Evolutionary conservation across 2,797 vertebrate genomes (phyloP).

Genomic region (Orestias chungarensis): DNA sequence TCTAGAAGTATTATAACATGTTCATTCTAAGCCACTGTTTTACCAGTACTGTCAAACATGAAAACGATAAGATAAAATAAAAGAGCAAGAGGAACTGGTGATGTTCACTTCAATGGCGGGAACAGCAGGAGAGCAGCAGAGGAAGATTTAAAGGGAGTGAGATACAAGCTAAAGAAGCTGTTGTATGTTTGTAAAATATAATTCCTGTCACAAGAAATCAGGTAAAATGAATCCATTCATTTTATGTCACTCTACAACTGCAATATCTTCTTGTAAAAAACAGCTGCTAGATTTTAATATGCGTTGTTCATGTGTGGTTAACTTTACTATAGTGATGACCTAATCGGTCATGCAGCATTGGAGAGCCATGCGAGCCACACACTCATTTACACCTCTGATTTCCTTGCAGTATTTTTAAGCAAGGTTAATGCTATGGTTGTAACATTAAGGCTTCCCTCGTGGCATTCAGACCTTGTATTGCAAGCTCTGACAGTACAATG

Average conservation of each 20-base stretch:
- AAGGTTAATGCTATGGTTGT: slow-evolving; percentile 31
- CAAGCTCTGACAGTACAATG: slow-evolving; percentile 43
- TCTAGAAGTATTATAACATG: slow-evolving; percentile 25
- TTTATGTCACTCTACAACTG: slow-evolving; percentile 42
- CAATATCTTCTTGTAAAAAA: slow-evolving; percentile 23
- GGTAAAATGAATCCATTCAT: slow-evolving; percentile 68
- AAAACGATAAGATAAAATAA: slow-evolving; percentile 25
- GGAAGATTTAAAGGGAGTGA: slow-evolving; percentile 38
- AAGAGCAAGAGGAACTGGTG: slow-evolving; percentile 36
- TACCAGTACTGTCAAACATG: slow-evolving; percentile 37
- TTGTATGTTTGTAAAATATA: slow-evolving; percentile 40
- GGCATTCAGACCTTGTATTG: slow-evolving; percentile 33
- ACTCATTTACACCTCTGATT: slow-evolving; percentile 25
- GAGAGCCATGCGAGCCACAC: slow-evolving; percentile 6
- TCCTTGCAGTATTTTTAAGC: slow-evolving; percentile 25
- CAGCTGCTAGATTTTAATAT: slow-evolving; percentile 1
- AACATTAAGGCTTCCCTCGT: slow-evolving; percentile 24
- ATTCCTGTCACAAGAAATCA: slow-evolving; percentile 74
- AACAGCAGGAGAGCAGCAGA: slow-evolving; percentile 25
- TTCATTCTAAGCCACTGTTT: slow-evolving; percentile 33
- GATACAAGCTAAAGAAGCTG: slow-evolving; percentile 20
- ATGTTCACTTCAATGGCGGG: slow-evolving; percentile 28
- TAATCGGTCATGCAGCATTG: slow-evolving; percentile 18
- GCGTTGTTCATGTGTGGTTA: neutral
- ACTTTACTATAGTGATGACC: slow-evolving; percentile 6